Conservation (phyloP, 2,113 vertebrate genomes). For the Prionailurus viverrinus region DNA sequence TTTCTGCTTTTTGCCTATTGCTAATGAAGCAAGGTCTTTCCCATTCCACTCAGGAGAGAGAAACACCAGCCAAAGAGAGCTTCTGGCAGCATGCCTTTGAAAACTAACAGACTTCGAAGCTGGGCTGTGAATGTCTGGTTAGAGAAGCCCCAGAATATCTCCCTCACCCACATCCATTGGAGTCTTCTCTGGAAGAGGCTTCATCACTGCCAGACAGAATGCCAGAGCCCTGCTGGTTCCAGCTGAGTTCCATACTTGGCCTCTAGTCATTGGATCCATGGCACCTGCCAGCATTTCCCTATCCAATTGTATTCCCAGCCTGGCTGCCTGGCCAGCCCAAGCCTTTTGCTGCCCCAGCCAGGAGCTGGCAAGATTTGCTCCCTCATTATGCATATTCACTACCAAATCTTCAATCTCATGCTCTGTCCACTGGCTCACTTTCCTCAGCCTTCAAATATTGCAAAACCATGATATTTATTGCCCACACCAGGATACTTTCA, state of each 20-base stretch:
- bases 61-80: not conserved
- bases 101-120: not conserved
- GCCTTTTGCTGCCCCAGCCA: not conserved
- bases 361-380: not conserved
- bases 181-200: not conserved
- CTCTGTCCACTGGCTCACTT: not conserved
- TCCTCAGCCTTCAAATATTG: not conserved
- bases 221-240: not conserved
- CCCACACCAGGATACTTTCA: not conserved
- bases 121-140: not conserved
- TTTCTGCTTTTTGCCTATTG: not conserved
- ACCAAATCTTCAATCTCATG: not conserved
- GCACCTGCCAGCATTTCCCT: not conserved
- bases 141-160: not conserved
- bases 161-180: not conserved
- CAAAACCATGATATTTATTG: not conserved
- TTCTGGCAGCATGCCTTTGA: not conserved
- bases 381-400: not conserved
- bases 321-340: not conserved
- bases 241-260: not conserved
- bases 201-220: not conserved
- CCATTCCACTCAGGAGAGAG: not conserved
- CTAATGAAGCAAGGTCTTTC: slow-evolving; percentile 33
- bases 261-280: not conserved
- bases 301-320: not conserved